These are phyloP conservation scores for Esox masquinongy DNA, from an alignment of 2,797 vertebrate species.

Conservation along the genomic window DNA sequence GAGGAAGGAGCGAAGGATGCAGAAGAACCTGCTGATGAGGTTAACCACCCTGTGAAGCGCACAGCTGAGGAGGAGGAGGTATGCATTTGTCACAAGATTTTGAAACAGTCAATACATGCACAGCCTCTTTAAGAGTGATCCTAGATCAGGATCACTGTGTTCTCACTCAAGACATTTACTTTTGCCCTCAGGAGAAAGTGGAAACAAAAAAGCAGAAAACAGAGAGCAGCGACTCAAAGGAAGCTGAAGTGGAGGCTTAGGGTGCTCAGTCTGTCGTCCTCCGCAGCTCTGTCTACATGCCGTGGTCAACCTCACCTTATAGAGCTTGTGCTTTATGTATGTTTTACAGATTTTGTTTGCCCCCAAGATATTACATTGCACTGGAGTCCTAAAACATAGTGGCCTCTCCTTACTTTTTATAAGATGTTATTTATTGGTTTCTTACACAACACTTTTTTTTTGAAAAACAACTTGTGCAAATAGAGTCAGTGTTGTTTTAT, in stretches of 20 bases:
- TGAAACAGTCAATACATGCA: background rate
- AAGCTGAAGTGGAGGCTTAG: constrained; percentile 80
- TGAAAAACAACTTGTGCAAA: constrained; percentile 59
- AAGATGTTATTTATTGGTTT: constrained; percentile 89
- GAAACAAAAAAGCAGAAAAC: constrained; percentile 88
- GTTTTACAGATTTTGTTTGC: constrained; percentile 73
- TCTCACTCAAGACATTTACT: background rate
- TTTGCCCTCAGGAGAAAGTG: constrained; percentile 68
- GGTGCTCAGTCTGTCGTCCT: constrained; percentile 47
- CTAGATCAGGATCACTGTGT: background rate
- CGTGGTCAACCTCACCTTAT: constrained; percentile 77
- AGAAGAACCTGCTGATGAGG: constrained; percentile 73
- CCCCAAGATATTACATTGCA: constrained; percentile 78
- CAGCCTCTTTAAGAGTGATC: background rate
- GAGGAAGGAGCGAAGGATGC: constrained; percentile 50
- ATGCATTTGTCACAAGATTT: background rate
- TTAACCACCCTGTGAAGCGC: constrained; percentile 81
- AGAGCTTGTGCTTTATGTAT: constrained; percentile 85
- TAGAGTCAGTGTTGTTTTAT: constrained; percentile 57
- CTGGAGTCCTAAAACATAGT: constrained; percentile 82
- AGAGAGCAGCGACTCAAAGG: constrained; percentile 80
- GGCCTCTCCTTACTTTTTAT: constrained; percentile 75
- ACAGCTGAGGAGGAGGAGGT: constrained; percentile 71
- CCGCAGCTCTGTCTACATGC: constrained; percentile 72
- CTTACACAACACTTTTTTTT: constrained; percentile 71